These are phyloP conservation scores for Plagodis dolabraria DNA, from an alignment of 2,888 invertebrate species.

Conservation along the genomic window DNA sequence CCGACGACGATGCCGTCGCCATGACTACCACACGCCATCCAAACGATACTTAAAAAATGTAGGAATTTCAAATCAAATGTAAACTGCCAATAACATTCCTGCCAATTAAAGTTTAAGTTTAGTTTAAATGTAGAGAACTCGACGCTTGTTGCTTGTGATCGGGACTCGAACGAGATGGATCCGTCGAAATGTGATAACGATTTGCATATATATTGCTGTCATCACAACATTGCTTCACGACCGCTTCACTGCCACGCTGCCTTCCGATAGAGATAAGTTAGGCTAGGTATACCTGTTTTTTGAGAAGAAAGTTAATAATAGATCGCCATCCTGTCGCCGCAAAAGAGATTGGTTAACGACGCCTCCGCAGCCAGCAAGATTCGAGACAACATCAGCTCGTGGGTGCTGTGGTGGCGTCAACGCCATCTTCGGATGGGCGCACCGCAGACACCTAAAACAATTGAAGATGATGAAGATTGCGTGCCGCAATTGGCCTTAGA, in stretches of 20 bases:
- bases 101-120: slow-evolving; percentile 59
- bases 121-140: slow-evolving; percentile 58
- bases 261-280: slow-evolving; percentile 59
- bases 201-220: slow-evolving; percentile 50
- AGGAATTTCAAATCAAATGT: slow-evolving; percentile 49
- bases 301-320: slow-evolving; percentile 45
- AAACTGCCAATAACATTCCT: slow-evolving; percentile 60
- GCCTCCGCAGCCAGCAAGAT: slow-evolving; percentile 66
- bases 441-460: slow-evolving; percentile 77
- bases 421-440: slow-evolving; percentile 82
- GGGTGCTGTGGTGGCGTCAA: slow-evolving; percentile 83
- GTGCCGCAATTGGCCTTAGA: slow-evolving; percentile 68
- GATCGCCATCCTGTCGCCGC: slow-evolving; percentile 47
- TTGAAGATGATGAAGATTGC: slow-evolving; percentile 70
- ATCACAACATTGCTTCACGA: slow-evolving; percentile 62
- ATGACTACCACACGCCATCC: slow-evolving; percentile 57
- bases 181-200: slow-evolving; percentile 32
- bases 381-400: slow-evolving; percentile 80
- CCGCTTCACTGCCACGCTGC: slow-evolving; percentile 68
- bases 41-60: slow-evolving; percentile 53
- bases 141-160: slow-evolving; percentile 66
- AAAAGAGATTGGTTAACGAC: slow-evolving; percentile 45
- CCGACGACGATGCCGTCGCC: slow-evolving; percentile 51
- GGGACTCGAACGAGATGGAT: slow-evolving; percentile 53
- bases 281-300: slow-evolving; percentile 51